Evolutionary conservation across 1,140 invertebrate species (phyloP), one percentile per base, ranked within the genome.

Genomic region (Ctenoplectra terminalis): DNA sequence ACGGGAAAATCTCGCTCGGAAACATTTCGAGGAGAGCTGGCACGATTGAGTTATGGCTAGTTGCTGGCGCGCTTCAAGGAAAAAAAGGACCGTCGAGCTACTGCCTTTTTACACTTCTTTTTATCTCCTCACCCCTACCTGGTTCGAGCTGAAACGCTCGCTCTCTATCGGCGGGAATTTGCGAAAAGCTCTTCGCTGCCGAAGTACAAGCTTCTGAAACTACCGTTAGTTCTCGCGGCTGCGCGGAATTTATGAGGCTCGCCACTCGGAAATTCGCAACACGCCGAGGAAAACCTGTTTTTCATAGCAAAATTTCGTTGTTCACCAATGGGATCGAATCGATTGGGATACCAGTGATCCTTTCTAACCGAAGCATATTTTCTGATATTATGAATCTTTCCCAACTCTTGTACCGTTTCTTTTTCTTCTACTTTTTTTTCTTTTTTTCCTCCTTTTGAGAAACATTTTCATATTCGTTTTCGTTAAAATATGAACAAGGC

Each of bases 161-260:
- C 67, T 72, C 73, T 66, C 67, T 50, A 72, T 79, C 76, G 56
- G 54, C 34, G 56, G 76, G 67, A 79, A 79, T 79, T 79, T 79
- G 76, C 69, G 69, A 79, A 79, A 72, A 79, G 60, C 78, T 81
- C 78, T 63, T 17, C 29, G n/a, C 6, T 29, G 23, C n/a, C 54
- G 46, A 71, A 50, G 37, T 61, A 79, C 76, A 79, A 79, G 76
- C 67, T 79, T 79, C 78, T 81, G 71, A 81, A 81, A 81, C 78
- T 66, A 46, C 60, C 60, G 56, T 79, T 71, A 72, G 69, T 58
- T 79, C 34, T 48, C 56, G 67, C 56, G 67, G 60, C 40, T 74
- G 46, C 71, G 50, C 60, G 17, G 70, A 71, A 81, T 81, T 81
- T 81, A 81, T 81, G 58, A 40, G 7, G 48, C 20, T 26, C 8